Percentiles rank a stretch among this genome's conserved stretches.
phyloP scores from a whole-genome alignment of 2,888 invertebrate genomes.

The Callimorpha dominula region DNA sequence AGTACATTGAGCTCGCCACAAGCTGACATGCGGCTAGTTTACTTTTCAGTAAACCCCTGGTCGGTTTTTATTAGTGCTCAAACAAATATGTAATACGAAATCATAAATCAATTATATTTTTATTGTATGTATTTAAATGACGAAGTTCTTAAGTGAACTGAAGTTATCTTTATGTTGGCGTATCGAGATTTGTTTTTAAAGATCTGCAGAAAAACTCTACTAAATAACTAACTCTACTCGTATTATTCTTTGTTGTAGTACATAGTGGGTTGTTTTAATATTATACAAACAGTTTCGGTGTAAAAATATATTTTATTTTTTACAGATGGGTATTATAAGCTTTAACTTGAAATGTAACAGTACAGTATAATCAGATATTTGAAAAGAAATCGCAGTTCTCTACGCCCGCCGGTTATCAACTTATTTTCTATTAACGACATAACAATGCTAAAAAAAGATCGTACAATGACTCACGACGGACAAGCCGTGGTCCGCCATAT shows the following conservation, averaged over 20 bases:
- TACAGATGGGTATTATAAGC: background rate
- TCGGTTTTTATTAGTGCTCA: background rate
- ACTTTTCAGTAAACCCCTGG: background rate
- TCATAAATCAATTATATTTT: background rate
- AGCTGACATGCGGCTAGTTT: background rate
- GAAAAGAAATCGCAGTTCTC: conserved; percentile 18
- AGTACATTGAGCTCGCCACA: no score
- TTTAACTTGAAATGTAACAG: background rate
- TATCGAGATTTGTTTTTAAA: background rate
- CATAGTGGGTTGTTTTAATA: background rate
- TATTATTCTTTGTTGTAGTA: no score
- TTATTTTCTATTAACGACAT: conserved; percentile 27
- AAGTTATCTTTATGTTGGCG: background rate
- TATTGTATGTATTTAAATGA: no score
- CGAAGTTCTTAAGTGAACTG: no score
- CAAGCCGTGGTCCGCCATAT: conserved; percentile 67
- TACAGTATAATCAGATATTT: background rate
- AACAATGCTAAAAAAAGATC: conserved; percentile 24
- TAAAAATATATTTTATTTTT: no score
- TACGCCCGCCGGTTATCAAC: conserved; percentile 18
- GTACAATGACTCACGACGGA: conserved; percentile 68
- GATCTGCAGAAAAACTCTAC: no score
- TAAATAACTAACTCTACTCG: no score
- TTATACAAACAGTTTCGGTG: no score
- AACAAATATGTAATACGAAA: background rate